These are phyloP conservation scores for Cercopithecus diana DNA, from an alignment of 2,797 vertebrate species.

Conservation along the genomic window DNA sequence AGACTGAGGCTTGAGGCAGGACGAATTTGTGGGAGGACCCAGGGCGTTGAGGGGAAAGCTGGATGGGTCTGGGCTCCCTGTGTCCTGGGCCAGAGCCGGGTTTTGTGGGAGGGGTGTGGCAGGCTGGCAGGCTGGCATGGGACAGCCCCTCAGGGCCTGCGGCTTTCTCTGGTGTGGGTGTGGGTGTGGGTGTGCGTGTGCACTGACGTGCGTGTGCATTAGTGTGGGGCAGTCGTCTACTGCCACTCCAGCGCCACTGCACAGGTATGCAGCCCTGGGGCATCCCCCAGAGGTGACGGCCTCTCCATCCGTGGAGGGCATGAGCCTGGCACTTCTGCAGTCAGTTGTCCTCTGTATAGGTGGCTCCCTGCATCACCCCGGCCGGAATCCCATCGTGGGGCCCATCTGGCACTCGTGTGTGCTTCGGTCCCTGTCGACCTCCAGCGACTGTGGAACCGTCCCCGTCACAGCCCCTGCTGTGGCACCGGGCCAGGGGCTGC, in stretches of 20 bases:
- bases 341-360: not conserved
- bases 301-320: not conserved
- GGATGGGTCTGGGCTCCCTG: not conserved
- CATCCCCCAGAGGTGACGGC: not conserved
- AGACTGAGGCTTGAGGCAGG: not conserved
- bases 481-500: not conserved
- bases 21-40: not conserved
- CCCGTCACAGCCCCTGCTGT: not conserved
- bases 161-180: not conserved
- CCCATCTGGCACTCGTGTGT: not conserved
- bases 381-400: accelerated
- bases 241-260: not conserved
- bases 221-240: accelerated
- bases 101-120: not conserved
- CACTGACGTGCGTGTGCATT: accelerated
- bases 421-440: not conserved
- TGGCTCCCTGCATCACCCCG: not conserved
- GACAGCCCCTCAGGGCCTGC: accelerated
- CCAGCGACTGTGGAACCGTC: no score
- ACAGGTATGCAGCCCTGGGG: not conserved
- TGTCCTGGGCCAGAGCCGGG: not conserved
- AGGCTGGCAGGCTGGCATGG: not conserved
- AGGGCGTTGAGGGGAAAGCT: not conserved
- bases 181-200: no score
- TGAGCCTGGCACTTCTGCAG: not conserved